Base-by-base conservation (phyloP, 1,140 invertebrate species). In the Cryptotermes secundus region DNA sequence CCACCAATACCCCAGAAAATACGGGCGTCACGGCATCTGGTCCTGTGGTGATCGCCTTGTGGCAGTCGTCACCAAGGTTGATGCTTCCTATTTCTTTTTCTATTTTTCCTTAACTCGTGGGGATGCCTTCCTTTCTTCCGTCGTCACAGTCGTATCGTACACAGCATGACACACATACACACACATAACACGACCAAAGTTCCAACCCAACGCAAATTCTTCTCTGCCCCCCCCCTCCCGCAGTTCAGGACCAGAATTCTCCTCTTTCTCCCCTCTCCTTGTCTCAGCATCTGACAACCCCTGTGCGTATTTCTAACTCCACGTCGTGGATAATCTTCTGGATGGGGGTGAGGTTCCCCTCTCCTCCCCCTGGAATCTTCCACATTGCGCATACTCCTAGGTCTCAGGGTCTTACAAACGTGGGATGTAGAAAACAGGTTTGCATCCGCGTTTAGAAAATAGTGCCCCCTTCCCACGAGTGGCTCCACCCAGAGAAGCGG, bases 361-460 rank as follows among this genome's bases (percentile, higher is more conserved):
- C 45, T 49, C 19, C 19, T 22, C 12, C 45, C 45, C 45, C 22
- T 19, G 3, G 45, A 3, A 49, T 3, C 22, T 19, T 49, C 22
- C 16, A 49, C 19, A 49, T 22, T 72, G 59, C 59, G 59, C 59
- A 72, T 31, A 31, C 59, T 72, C 59, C 26, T 0, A 10, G 0
- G 59, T 72, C 59, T 72, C 59, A 14, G 59, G n/a, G n/a, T 72
- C 59, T 72, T 72, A 72, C n/a, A 10, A 31, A 72, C 59, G n/a
- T 72, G 59, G 59, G 34, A 3, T 16, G 14, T 10, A 19, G 80
- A 35, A 31, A n/a, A 16, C 26, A 72, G 0, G n/a, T 36, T 81
- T 81, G 22, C 35, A 81, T 81, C 80, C 80, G 80, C 80, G 80
- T n/a, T 81, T 34, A 81, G 80, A 81, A 81, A 81, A 31, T 81